Conservation (phyloP, 2,113 vertebrate genomes). For the Astatotilapia flaviijosephi region DNA sequence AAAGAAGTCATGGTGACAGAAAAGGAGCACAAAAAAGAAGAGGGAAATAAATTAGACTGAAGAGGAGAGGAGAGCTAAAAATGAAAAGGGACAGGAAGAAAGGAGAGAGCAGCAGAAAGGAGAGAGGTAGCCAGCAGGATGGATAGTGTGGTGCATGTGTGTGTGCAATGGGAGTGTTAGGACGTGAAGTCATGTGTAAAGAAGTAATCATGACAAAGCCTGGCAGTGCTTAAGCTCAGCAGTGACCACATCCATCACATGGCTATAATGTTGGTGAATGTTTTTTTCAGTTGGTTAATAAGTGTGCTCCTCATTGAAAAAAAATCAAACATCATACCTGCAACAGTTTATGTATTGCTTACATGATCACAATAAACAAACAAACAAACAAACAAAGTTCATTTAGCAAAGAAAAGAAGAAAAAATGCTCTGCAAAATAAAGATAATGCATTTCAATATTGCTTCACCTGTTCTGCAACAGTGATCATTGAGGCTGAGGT, state of each 20-base stretch:
- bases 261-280: background rate
- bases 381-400: background rate
- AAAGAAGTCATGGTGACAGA: background rate
- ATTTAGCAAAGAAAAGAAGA: background rate
- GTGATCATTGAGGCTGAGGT: background rate
- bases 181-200: conserved; percentile 34
- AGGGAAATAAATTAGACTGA: background rate
- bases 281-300: background rate
- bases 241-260: background rate
- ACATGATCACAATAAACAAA: background rate
- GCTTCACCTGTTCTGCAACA: background rate
- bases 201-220: conserved; percentile 37
- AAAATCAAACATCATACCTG: background rate
- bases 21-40: background rate
- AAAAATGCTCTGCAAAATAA: background rate
- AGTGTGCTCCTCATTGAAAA: background rate
- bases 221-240: conserved; percentile 13
- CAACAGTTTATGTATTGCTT: background rate
- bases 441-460: background rate
- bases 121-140: background rate
- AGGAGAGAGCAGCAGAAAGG: background rate
- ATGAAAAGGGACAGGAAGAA: background rate
- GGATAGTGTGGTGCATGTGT: background rate
- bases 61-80: background rate
- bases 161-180: background rate